Conservation (phyloP, 1,140 invertebrate genomes). For the Ephestia elutella region DNA sequence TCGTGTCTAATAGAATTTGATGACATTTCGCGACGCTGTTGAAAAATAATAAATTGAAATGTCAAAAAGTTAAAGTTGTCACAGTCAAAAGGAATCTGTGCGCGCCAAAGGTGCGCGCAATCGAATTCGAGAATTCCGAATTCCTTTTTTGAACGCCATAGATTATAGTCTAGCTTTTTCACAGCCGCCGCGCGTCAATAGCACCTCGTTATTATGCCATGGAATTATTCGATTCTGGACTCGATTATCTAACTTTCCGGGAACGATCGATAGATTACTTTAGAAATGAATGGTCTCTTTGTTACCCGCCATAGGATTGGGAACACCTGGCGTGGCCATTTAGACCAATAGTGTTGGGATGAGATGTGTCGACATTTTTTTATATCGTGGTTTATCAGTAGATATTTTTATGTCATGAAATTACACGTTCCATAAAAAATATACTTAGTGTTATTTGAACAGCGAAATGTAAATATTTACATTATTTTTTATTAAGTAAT, state of each 20-base stretch:
- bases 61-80: not conserved
- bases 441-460: too few relatives aligned
- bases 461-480: too few relatives aligned
- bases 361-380: not conserved
- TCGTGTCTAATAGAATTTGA: not conserved
- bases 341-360: conserved; percentile 19
- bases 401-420: not conserved
- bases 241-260: conserved; percentile 45
- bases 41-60: not conserved
- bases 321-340: conserved; percentile 33
- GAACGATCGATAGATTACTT: conserved; percentile 40
- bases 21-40: too few relatives aligned
- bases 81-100: not conserved
- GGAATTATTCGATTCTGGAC: conserved; percentile 39
- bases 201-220: conserved; percentile 48
- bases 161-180: conserved; percentile 18
- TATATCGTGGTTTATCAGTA: not conserved
- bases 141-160: not conserved
- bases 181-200: conserved; percentile 32
- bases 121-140: not conserved
- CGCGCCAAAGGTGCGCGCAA: not conserved
- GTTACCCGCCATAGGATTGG: conserved; percentile 26
- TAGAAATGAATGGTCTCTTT: conserved; percentile 34
- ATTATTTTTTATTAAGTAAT: too few relatives aligned
- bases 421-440: too few relatives aligned